Evolutionary conservation across 2,797 vertebrate species (phyloP), one percentile per base, ranked within the genome.

Genomic region (Garrulus glandarius): DNA sequence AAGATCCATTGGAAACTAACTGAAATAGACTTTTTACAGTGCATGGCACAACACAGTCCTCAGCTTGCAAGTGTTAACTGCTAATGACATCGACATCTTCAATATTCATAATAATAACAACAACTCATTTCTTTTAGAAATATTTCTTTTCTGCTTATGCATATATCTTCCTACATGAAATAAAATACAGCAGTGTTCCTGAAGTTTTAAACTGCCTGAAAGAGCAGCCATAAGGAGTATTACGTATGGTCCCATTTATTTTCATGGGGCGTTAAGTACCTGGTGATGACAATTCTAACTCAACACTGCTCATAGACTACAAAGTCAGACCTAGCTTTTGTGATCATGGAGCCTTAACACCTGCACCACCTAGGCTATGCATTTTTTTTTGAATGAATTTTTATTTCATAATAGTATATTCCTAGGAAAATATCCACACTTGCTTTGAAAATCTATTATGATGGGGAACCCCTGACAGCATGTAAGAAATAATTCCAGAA

Each of bases 141-240:
- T 68, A 86, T 78, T 90, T 68, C 4, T 49, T 92, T 79, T 70
- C 36, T 94, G 37, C 81, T 89, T 91, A 84, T 41, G n/a, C 50
- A 69, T 84, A 20, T 30, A 46, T 89, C 46, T 85, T 90, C 43
- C 41, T 46, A 70, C 23, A 32, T n/a, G 18, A 79, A 85, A 89
- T 68, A 39, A 60, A 80, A 61, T 71, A 32, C 30, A 89, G n/a
- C 30, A 75, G n/a, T 34, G 27, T 64, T 77, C 41, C 60, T 70
- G 63, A 93, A 89, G 87, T 84, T 92, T 94, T 82, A 72, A 94
- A 70, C 64, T 72, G 43, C 43, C 49, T 71, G 55, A 71, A 94
- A 68, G 8, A 68, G 29, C 44, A 85, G 12, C 60, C 6, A 1
- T 59, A 67, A 79, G 52, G 52, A 67, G 59, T 11, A 20, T 32